These are phyloP conservation scores for Heterotilapia buettikoferi DNA, from an alignment of 2,113 vertebrate genomes.

Conservation along the genomic window DNA sequence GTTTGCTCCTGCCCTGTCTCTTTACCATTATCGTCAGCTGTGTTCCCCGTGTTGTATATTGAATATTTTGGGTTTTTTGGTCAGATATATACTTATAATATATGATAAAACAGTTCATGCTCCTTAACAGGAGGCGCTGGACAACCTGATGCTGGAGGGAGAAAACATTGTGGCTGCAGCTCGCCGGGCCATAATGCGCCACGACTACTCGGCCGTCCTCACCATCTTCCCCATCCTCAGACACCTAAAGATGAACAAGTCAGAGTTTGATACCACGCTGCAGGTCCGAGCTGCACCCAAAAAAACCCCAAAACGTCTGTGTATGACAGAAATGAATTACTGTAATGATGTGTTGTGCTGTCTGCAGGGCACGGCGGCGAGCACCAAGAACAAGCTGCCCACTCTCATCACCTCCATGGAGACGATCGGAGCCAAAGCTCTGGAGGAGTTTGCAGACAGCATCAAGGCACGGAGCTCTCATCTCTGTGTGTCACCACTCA, in stretches of 20 bases:
- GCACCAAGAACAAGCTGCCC: constrained; percentile 98
- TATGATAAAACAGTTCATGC: not conserved
- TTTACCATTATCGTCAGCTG: too few species aligned
- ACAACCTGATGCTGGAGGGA: constrained; percentile 93
- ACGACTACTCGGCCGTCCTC: constrained; percentile 93
- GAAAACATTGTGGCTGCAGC: constrained; percentile 92
- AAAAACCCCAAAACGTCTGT: fast-evolving
- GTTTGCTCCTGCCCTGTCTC: too few species aligned
- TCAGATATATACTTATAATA: not conserved
- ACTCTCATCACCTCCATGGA: constrained; percentile 96
- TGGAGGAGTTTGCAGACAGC: constrained; percentile 98
- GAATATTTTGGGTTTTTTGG: fast-evolving
- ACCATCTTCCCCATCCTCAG: constrained; percentile 93
- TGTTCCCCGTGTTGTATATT: too few species aligned
- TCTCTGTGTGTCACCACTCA: fast-evolving
- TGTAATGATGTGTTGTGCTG: fast-evolving
- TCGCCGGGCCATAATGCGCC: constrained; percentile 86
- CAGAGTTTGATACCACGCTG: constrained; percentile 90
- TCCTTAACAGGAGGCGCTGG: constrained; percentile 82
- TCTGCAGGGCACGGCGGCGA: constrained; percentile 89
- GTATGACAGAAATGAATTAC: not conserved
- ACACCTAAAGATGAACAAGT: constrained; percentile 94
- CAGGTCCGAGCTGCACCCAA: constrained; percentile 70
- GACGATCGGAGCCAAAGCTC: constrained; percentile 89
- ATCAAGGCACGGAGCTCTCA: constrained; percentile 79